Conservation (phyloP, 1,140 invertebrate genomes). For the Drosophila lacertosa region DNA sequence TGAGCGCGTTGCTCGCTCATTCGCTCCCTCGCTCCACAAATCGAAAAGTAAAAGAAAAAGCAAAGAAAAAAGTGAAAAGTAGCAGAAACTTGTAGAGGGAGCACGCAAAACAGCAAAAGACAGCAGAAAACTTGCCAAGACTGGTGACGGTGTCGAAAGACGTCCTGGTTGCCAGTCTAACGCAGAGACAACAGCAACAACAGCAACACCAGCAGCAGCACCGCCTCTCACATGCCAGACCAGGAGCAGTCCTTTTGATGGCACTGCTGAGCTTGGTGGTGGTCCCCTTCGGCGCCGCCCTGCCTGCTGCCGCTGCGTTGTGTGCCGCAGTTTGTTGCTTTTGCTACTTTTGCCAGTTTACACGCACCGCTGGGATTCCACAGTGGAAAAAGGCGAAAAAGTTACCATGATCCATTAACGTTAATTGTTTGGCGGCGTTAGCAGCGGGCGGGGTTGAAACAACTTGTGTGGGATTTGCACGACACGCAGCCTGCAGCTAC, state of each 20-base stretch:
- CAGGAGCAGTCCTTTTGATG: slow-evolving; percentile 35
- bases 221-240: slow-evolving; percentile 25
- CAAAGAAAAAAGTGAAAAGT: slow-evolving; percentile 74
- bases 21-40: slow-evolving; percentile 45
- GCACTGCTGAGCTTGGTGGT: slow-evolving; percentile 9
- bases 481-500: slow-evolving; percentile 63
- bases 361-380: slow-evolving; percentile 81
- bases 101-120: slow-evolving; percentile 80
- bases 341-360: slow-evolving; percentile 80
- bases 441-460: slow-evolving; percentile 40
- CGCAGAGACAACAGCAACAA: slow-evolving; percentile 6
- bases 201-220: neutral
- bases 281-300: neutral
- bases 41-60: slow-evolving; percentile 75
- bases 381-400: slow-evolving; percentile 79
- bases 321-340: slow-evolving; percentile 67
- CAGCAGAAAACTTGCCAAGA: slow-evolving; percentile 72
- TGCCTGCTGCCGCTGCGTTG: neutral
- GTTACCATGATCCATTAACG: slow-evolving; percentile 83
- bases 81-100: slow-evolving; percentile 62
- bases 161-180: slow-evolving; percentile 51
- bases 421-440: slow-evolving; percentile 79
- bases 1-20: slow-evolving; percentile 67
- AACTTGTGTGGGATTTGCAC: slow-evolving; percentile 74
- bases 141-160: slow-evolving; percentile 74